A percentile compares a stretch with the other conserved stretches of the same genome.
Conservation (phyloP, 2,797 vertebrate species). For the Falco rusticolus region DNA sequence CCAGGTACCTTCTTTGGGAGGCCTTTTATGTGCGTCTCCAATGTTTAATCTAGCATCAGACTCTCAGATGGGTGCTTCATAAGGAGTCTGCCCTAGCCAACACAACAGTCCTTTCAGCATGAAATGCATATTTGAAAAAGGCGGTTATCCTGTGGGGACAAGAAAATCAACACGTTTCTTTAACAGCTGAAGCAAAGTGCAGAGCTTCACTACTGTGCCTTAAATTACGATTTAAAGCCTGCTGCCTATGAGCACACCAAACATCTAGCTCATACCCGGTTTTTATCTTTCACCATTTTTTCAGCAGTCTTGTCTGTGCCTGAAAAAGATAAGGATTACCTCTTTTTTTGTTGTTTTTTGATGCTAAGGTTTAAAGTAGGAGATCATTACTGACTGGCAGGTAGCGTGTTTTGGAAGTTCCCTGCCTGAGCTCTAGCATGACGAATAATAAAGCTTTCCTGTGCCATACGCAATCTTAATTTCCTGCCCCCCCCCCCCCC, state of each 20-base stretch:
- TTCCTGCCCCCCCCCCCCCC: not conserved
- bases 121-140: not conserved
- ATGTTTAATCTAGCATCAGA: not conserved
- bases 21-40: not conserved
- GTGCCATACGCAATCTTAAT: accelerated
- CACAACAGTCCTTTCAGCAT: not conserved
- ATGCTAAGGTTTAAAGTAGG: not conserved
- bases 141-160: not conserved
- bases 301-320: not conserved
- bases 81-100: not conserved
- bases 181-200: accelerated
- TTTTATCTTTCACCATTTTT: not conserved
- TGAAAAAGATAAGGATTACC: not conserved
- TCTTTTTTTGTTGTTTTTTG: not conserved
- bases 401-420: not conserved
- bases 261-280: not conserved
- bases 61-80: not conserved
- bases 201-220: not conserved
- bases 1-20: not conserved
- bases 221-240: not conserved
- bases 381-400: not conserved
- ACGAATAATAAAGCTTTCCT: not conserved
- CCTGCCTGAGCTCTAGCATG: not conserved
- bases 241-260: not conserved
- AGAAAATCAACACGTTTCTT: not conserved